Conservation (phyloP, 2,888 invertebrate genomes). For the Monochamus alternatus region DNA sequence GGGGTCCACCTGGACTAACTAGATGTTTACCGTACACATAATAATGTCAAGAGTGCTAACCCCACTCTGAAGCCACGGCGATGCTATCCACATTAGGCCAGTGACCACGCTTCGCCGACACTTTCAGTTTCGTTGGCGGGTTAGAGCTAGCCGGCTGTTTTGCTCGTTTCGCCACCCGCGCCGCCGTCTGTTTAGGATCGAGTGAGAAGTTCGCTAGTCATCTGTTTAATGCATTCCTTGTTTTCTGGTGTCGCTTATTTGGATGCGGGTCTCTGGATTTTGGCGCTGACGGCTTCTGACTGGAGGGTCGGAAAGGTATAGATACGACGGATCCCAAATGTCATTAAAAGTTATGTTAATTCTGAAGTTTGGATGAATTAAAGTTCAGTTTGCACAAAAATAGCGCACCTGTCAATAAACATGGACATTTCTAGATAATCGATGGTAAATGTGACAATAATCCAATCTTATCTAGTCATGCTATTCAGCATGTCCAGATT, state of each 20-base stretch:
- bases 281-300: not conserved
- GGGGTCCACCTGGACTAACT: not conserved
- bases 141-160: constrained; percentile 71
- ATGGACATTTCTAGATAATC: too few relatives aligned
- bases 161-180: constrained; percentile 69
- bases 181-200: constrained; percentile 16
- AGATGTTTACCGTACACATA: not conserved
- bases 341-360: too few relatives aligned
- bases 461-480: too few relatives aligned
- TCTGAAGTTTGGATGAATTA: too few relatives aligned
- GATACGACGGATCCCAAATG: not conserved
- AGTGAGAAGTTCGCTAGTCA: constrained; percentile 8
- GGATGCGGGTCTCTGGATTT: not conserved
- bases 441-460: too few relatives aligned
- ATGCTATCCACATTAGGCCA: constrained; percentile 53
- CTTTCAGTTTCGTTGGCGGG: constrained; percentile 72
- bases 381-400: too few relatives aligned
- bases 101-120: constrained; percentile 59
- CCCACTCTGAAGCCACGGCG: constrained; percentile 16
- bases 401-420: too few relatives aligned
- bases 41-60: constrained; percentile 15
- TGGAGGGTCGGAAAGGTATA: not conserved
- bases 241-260: not conserved
- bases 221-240: not conserved
- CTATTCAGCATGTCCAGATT: too few relatives aligned